A percentile compares a stretch with the other conserved stretches of the same genome.
phyloP scores from a whole-genome alignment of 1,140 invertebrate species.

The Triops longicaudatus region DNA sequence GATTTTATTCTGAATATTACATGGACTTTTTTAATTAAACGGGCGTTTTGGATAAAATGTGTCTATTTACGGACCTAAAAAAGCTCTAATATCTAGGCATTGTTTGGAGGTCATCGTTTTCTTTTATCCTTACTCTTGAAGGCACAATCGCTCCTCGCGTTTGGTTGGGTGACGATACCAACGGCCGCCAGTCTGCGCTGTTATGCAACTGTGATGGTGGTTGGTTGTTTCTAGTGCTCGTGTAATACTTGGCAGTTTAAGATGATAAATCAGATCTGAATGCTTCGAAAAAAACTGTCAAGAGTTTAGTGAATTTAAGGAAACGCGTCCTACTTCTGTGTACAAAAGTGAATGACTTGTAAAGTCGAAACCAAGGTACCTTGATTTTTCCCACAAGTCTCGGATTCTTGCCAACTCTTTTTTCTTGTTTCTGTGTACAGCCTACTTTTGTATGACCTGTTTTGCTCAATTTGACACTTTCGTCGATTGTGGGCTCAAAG shows the following conservation, averaged over 20 bases:
- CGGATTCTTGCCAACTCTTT: background rate
- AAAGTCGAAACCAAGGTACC: background rate
- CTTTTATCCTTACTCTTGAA: background rate
- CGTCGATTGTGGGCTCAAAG: background rate
- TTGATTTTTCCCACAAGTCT: background rate
- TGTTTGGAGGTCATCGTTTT: background rate
- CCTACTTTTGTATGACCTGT: background rate
- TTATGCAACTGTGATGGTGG: constrained; percentile 11
- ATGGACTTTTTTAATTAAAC: too few species aligned
- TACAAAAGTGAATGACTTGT: background rate
- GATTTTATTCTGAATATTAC: too few species aligned
- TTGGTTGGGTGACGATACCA: background rate
- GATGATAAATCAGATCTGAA: background rate
- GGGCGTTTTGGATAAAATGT: background rate
- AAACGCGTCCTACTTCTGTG: background rate
- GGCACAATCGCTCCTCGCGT: background rate
- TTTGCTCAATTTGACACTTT: background rate
- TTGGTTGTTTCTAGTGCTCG: constrained; percentile 1
- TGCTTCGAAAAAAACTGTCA: background rate
- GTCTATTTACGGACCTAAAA: too few species aligned
- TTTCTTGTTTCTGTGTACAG: background rate
- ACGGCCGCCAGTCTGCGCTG: constrained; percentile 4
- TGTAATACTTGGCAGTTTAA: background rate
- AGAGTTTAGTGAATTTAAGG: background rate
- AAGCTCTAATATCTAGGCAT: background rate